Base-by-base conservation (phyloP, 92 coral and sea anemone species). In the Heteractis magnifica region DNA sequence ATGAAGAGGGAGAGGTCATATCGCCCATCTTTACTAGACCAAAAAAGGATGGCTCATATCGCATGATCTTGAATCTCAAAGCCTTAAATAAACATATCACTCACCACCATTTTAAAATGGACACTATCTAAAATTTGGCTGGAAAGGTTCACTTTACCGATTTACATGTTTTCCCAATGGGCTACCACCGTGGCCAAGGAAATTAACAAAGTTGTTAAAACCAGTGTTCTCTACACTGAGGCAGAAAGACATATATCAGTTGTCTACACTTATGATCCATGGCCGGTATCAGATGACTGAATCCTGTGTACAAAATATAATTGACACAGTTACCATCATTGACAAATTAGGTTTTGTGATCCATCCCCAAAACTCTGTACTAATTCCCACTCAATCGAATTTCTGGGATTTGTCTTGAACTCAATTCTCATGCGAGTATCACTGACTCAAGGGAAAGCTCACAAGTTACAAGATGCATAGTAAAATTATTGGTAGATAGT, bases 311-410 rank as follows among this genome's bases (percentile, higher is more conserved):
- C 70, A 19, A 8, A 84, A 78, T 80, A 26, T 81, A 18, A 68
- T 77, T 15, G 88, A 88, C 51, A 56, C 78, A n/a, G 62, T 79
- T 20, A 59, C 79, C 78, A 68, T 88, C 34, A 44, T 88, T 18
- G 72, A 26, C 34, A 26, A 26, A 26, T 26, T 26, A 26, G 34
- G 34, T 1, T 26, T 26, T 26, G 34, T 26, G 50, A 10, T 83
- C 6, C 85, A 88, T 50, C 88, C 87, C 44, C 72, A 65, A 83
- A 84, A 88, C 71, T 83, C 81, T 48, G 72, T 80, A 53, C 72
- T 85, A 49, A 18, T 58, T 34, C 91, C 82, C 5, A 79, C 34
- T 26, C 34, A 26, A 26, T 26, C 34, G 34, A 26, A 1, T 26
- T 26, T 26, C 34, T 26, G 34, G 34, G 34, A 1, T 26, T 26